A percentile compares a stretch with the other conserved stretches of the same genome.
Evolutionary conservation across 2,888 invertebrate species (phyloP).

Genomic region (Minunthozetes semirufus): DNA sequence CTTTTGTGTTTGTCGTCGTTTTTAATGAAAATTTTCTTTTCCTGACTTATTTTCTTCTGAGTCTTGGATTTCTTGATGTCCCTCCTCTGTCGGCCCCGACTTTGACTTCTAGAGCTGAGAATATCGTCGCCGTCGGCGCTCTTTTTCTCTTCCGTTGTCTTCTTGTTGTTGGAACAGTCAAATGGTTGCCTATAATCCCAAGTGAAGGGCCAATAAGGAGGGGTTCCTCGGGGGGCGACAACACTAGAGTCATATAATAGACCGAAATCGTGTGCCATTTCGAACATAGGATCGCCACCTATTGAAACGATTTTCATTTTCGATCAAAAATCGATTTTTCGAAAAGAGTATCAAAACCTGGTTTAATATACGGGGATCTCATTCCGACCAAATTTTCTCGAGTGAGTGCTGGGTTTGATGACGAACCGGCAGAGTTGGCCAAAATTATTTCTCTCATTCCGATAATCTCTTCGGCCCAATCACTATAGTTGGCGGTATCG

Average conservation of each 20-base stretch:
- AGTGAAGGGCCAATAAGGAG: conserved; percentile 44
- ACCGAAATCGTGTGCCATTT: conserved; percentile 43
- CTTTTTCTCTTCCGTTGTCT: conserved; percentile 17
- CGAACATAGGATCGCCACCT: conserved; percentile 43
- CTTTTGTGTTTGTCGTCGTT: conserved; percentile 35
- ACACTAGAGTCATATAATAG: conserved; percentile 42
- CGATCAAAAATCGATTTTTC: neutral
- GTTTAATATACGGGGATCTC: conserved; percentile 43
- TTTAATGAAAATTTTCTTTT: neutral
- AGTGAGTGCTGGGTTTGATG: conserved; percentile 36
- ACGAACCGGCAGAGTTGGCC: conserved; percentile 40
- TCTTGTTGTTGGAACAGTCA: conserved; percentile 35
- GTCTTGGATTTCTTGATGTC: neutral
- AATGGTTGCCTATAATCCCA: conserved; percentile 41
- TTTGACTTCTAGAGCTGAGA: neutral
- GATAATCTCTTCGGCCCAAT: conserved; percentile 43
- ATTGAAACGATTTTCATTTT: no score
- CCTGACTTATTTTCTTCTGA: neutral
- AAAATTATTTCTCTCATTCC: conserved; percentile 43
- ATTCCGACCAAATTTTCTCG: conserved; percentile 42
- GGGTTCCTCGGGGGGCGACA: conserved; percentile 40
- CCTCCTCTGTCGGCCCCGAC: neutral
- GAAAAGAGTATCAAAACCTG: conserved; percentile 34
- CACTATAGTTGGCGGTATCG: conserved; percentile 41
- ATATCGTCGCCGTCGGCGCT: conserved; percentile 3